A percentile compares a stretch with the other conserved stretches of the same genome.
phyloP scores from a whole-genome alignment of 2,113 vertebrate genomes.

The Pseudorectes ferrugineus region DNA sequence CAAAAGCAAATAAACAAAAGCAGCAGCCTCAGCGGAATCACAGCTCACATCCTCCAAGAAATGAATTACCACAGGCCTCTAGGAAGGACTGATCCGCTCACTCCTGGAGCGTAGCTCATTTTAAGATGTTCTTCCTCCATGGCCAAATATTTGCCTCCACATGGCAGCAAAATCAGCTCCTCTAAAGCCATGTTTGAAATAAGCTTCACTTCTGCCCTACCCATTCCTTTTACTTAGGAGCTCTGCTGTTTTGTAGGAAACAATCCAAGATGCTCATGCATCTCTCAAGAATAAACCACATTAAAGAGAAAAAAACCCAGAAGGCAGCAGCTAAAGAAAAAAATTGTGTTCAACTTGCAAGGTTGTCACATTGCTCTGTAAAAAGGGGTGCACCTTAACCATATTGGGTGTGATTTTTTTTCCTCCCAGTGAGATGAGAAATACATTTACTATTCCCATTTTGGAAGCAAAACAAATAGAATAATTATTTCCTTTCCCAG shows the following conservation, averaged over 20 bases:
- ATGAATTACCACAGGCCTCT: neutral
- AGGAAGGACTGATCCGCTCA: neutral
- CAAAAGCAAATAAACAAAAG: neutral
- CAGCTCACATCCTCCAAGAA: neutral
- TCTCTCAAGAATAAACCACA: neutral
- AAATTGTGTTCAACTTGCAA: neutral
- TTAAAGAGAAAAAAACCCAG: neutral
- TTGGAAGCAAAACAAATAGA: constrained; percentile 23
- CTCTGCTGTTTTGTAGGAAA: constrained; percentile 33
- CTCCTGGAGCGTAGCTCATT: neutral
- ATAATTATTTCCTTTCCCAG: constrained; percentile 44
- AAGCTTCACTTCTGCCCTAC: neutral
- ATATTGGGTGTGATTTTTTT: neutral
- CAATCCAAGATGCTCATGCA: neutral
- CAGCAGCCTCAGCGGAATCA: neutral
- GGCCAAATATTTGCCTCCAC: constrained; percentile 15
- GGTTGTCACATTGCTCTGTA: neutral
- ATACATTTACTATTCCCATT: constrained; percentile 27
- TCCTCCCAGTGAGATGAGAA: neutral
- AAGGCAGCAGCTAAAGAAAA: neutral
- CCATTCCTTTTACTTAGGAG: constrained; percentile 15
- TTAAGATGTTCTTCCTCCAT: neutral
- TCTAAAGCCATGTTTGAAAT: constrained; percentile 31
- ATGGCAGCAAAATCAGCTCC: constrained; percentile 7
- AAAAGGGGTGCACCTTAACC: neutral